A percentile compares a stretch with the other conserved stretches of the same genome.
These are phyloP conservation scores for Campodea augens DNA, from an alignment of 1,140 invertebrate genomes.

Conservation along the genomic window DNA sequence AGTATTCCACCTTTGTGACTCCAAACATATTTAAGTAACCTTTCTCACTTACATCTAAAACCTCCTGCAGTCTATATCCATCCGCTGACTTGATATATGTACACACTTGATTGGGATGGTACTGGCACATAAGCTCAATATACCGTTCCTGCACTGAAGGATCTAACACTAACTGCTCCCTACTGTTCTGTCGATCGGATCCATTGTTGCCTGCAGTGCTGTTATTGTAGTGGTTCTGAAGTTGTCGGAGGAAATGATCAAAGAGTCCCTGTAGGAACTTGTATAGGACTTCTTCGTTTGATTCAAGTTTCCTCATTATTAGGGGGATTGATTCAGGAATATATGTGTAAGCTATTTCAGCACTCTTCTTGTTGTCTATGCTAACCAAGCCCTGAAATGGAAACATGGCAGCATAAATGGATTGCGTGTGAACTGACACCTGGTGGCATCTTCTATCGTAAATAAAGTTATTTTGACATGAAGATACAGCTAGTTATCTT, in stretches of 20 bases:
- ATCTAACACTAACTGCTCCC: slow-evolving; percentile 29
- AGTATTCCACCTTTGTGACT: too few relatives aligned
- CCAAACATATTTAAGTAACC: too few relatives aligned
- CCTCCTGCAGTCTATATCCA: slow-evolving; percentile 27
- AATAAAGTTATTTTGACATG: too few relatives aligned
- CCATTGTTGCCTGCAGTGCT: too few relatives aligned
- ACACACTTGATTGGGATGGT: slow-evolving; percentile 30
- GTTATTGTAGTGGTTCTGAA: too few relatives aligned
- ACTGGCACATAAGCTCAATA: slow-evolving; percentile 45
- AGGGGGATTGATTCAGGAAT: slow-evolving; percentile 14
- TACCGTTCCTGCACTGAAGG: slow-evolving; percentile 35
- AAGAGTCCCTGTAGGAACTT: slow-evolving; percentile 40
- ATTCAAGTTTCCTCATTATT: slow-evolving; percentile 12
- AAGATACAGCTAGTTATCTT: too few relatives aligned
- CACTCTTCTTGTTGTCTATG: slow-evolving; percentile 25
- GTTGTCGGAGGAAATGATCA: too few relatives aligned
- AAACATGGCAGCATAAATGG: too few relatives aligned
- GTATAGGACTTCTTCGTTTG: slow-evolving; percentile 9
- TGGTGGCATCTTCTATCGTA: too few relatives aligned
- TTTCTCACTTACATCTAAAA: slow-evolving; percentile 22
- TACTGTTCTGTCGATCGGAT: too few relatives aligned
- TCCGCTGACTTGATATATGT: slow-evolving; percentile 25
- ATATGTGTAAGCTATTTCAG: slow-evolving; percentile 18
- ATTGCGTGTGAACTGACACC: too few relatives aligned
- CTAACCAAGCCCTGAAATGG: slow-evolving; percentile 24